Base-by-base conservation (phyloP, 2,113 vertebrate genomes). In the Salvelinus namaycush region DNA sequence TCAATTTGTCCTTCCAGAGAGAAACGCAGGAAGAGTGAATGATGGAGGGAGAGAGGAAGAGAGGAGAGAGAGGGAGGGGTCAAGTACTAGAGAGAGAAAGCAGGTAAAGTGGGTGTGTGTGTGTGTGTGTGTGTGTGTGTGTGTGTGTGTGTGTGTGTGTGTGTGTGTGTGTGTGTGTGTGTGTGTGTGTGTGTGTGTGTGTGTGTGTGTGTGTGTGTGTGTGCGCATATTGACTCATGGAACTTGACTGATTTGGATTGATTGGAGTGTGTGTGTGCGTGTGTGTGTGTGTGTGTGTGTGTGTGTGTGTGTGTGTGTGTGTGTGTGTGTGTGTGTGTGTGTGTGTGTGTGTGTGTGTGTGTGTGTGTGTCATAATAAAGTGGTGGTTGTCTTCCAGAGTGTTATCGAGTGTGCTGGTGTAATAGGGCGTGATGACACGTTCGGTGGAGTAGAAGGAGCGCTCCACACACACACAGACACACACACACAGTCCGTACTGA, bases 1-100 rank as follows among this genome's bases (percentile, higher is more conserved):
- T 91, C 87, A 91, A 91, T 91, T 80, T 83, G 84, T 85, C 79
- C 76, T 76, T 54, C 16, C 78, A 86, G 84, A 83, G 74, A 72
- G 51, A 71, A 64, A 54, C 51, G 59, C 54, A 74, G 70, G 31
- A 68, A 39, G 64, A 59, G 76, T 44, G 54, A 73, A 75, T 54
- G 72, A 39, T 14, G 18, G 51, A 62, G 31, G 44, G 8, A 62
- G 70, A 26, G 7, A 65, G 3, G 9, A 48, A 48, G 64, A n/a
- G 54, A 13, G 24, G 13, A 51, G 44, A 31, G 29, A 31, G 29
- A 39, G 60, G 5, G n/a, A 34, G 49, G 24, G 49, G 26, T 20
- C 22, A 59, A 48, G 26, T 57, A 44, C n/a, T 44, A 18, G 18
- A 76, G 27, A 34, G 27, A 49, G 16, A 72, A 59, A 69, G 48